Percentiles rank a stretch among this genome's conserved stretches.
These are phyloP conservation scores for Homalodisca vitripennis DNA, from an alignment of 1,140 invertebrate genomes.

Conservation along the genomic window DNA sequence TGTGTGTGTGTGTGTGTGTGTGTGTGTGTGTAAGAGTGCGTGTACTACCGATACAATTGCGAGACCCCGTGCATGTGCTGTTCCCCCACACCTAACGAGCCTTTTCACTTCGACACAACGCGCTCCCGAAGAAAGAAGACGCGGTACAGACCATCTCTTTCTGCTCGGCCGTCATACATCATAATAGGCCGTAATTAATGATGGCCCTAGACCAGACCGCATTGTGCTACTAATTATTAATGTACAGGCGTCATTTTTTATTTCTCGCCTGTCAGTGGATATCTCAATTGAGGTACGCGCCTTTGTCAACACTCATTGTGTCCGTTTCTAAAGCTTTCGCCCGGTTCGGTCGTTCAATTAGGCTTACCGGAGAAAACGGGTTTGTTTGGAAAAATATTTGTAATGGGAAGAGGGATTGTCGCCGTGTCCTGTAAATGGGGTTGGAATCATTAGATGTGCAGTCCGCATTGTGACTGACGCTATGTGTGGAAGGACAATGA, in stretches of 20 bases:
- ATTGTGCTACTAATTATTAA: conserved; percentile 33
- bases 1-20: too few species aligned
- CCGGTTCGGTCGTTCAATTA: conserved; percentile 8
- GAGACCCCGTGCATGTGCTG: too few species aligned
- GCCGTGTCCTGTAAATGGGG: too few species aligned
- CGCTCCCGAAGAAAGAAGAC: conserved; percentile 11
- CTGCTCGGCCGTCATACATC: conserved; percentile 1
- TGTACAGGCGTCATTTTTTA: conserved; percentile 32
- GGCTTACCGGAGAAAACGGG: conserved; percentile 10
- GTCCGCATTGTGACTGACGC: background rate
- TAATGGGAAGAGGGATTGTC: conserved; percentile 4
- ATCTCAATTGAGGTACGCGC: conserved; percentile 26
- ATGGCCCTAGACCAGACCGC: conserved; percentile 15
- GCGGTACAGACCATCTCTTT: background rate
- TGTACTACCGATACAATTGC: too few species aligned
- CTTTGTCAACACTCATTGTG: conserved; percentile 16
- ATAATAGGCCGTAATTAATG: conserved; percentile 32
- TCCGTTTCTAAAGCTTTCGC: conserved; percentile 8
- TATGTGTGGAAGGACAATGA: background rate
- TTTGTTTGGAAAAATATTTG: conserved; percentile 10
- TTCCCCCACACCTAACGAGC: conserved; percentile 22
- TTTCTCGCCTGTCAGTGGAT: conserved; percentile 26
- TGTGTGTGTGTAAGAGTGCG: too few species aligned
- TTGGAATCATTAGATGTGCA: background rate
- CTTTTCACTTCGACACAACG: conserved; percentile 28